phyloP scores from a whole-genome alignment of 2,113 vertebrate genomes.

The Brachirus orientalis region DNA sequence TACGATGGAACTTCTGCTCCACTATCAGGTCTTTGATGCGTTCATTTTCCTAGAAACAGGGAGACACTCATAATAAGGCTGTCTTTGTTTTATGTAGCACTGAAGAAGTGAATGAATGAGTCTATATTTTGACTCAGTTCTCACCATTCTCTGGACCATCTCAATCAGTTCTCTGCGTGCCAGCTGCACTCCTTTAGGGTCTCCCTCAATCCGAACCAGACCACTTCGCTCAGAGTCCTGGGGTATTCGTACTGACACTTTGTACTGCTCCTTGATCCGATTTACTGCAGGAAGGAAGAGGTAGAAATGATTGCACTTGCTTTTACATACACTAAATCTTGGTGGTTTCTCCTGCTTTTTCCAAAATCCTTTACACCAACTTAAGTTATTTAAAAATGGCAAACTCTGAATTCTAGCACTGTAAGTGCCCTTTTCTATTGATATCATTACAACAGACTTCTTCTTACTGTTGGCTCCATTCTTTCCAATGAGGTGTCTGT shows the following conservation, averaged over 20 bases:
- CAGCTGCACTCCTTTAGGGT: slow-evolving; percentile 85
- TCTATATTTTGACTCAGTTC: slow-evolving; percentile 12
- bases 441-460: slow-evolving; percentile 2
- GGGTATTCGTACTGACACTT: slow-evolving; percentile 84
- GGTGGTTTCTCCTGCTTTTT: too few species aligned
- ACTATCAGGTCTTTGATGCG: slow-evolving; percentile 87
- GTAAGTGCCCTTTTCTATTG: not conserved
- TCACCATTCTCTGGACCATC: slow-evolving; percentile 88
- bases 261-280: slow-evolving; percentile 87
- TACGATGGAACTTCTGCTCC: slow-evolving; percentile 86
- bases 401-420: not conserved
- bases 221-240: slow-evolving; percentile 83
- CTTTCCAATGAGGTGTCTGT: slow-evolving; percentile 85
- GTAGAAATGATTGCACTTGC: not conserved
- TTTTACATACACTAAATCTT: too few species aligned
- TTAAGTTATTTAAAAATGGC: too few species aligned
- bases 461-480: slow-evolving; percentile 85
- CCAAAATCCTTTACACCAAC: too few species aligned
- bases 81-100: not conserved
- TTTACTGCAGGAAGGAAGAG: slow-evolving; percentile 73
- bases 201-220: slow-evolving; percentile 86
- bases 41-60: slow-evolving; percentile 81
- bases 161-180: slow-evolving; percentile 84
- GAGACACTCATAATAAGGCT: not conserved
- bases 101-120: not conserved